Evolutionary conservation across 2,797 vertebrate genomes (phyloP).

Genomic region (Mycteria americana): DNA sequence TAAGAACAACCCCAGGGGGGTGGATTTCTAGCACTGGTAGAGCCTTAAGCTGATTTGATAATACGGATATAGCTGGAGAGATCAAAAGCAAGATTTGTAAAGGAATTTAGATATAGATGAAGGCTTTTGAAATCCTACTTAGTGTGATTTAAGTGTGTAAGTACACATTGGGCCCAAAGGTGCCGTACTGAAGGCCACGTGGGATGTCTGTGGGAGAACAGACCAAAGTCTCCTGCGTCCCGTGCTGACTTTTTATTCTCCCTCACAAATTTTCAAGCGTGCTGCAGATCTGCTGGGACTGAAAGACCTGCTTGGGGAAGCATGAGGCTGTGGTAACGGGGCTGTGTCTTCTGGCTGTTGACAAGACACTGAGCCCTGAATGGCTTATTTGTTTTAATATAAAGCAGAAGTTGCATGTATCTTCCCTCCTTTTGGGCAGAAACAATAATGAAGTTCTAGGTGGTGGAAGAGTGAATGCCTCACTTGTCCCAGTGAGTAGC

Average conservation of each 20-base stretch:
- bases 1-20: no score
- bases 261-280: background rate
- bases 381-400: background rate
- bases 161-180: background rate
- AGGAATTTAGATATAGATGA: background rate
- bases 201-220: background rate
- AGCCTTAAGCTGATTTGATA: background rate
- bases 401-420: background rate
- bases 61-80: background rate
- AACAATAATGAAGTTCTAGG: background rate
- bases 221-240: background rate
- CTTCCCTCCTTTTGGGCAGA: background rate
- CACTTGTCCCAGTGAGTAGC: background rate
- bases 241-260: background rate
- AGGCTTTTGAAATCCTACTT: background rate
- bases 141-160: background rate
- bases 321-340: background rate
- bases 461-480: background rate
- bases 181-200: fast-evolving
- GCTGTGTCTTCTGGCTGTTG: background rate
- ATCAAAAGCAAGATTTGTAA: background rate
- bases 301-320: background rate
- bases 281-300: background rate
- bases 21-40: background rate
- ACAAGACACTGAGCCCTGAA: background rate